Base-by-base conservation (phyloP, 1,140 invertebrate genomes). In the Aphidius gifuensis region DNA sequence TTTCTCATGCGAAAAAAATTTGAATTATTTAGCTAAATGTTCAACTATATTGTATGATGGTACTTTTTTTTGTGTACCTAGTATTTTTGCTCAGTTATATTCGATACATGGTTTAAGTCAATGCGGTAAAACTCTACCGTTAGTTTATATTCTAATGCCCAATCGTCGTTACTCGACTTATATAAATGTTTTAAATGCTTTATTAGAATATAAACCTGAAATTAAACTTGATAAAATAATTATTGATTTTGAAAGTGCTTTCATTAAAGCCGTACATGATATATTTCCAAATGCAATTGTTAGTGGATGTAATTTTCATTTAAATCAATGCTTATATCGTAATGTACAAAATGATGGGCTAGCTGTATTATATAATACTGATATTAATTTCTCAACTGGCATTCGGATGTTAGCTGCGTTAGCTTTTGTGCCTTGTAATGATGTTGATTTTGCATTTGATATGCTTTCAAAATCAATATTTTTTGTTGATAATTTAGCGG, bases 231-330 rank as follows among this genome's bases (percentile, higher is more conserved):
- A 61, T 9, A 50, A 57, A 5, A 44, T 65, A 5, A 63, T 60
- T 9, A 9, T 44, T n/a, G 61, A 62, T 49, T 63, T 60, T 50
- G 65, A 66, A 51, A 39, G 23, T 42, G 48, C 53, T 9, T 48
- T 48, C 11, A 60, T 60, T 9, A 53, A 38, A 11, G 57, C 21
- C 23, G 3, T 64, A 3, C 9, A 43, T 42, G 32, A 43, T 50
- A 11, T 58, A 39, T 66, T 66, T 16, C 53, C 47, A 9, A n/a
- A 50, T n/a, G 21, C 21, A 4, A 42, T 54, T 9, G 23, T 63
- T 11, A 21, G 61, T 47, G 66, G 66, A 1, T 65, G 66, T 9
- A 61, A 58, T 43, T 68, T 68, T 58, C 64, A 65, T 50, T 68
- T 50, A 42, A 57, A 4, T 38, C 61, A 68, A 59, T 65, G 57